Base-by-base conservation (phyloP, 2,113 vertebrate genomes). In the Pelmatolapia mariae region DNA sequence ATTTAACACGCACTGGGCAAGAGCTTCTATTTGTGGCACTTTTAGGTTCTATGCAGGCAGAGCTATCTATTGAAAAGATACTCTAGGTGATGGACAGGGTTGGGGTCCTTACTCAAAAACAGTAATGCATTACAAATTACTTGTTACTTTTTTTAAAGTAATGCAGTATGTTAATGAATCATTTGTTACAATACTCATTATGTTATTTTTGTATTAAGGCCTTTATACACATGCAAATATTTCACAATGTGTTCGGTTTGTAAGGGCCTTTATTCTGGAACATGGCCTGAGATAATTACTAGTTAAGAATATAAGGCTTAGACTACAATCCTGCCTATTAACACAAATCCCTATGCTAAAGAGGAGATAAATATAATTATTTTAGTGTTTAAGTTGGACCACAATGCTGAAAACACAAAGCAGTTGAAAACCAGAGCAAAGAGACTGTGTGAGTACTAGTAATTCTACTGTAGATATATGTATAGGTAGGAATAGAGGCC, bases 21-120 rank as follows among this genome's bases (percentile, higher is more conserved):
- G 89, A 85, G 92, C 86, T 90, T 90, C 83, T 81, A 87, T 92
- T 89, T 91, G 86, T 83, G 90, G 78, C 83, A 63, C 86, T 90
- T 91, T 90, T 84, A 85, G 83, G 45, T 85, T 90, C 78, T 33
- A 38, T 85, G 61, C 50, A 10, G 52, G 80, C 33, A n/a, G 18
- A 45, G 85, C 43, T 85, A 59, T 63, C 52, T 68, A 19, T 82
- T 84, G 80, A 84, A 63, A 84, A 68, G 8, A 85, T 8, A 71
- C 12, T 52, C 24, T n/a, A 15, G 7, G 53, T 31, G 36, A 29
- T 73, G 43, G 45, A 29, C 9, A 29, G 22, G 43, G 40, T 73
- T 47, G 4, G 22, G 9, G 8, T 2, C 68, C 22, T 73, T 29
- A 47, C 40, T 73, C 40, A 73, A 73, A 47, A 73, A 73, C 40